phyloP scores from a whole-genome alignment of 2,888 invertebrate species.

The Nomada fabriciana region DNA sequence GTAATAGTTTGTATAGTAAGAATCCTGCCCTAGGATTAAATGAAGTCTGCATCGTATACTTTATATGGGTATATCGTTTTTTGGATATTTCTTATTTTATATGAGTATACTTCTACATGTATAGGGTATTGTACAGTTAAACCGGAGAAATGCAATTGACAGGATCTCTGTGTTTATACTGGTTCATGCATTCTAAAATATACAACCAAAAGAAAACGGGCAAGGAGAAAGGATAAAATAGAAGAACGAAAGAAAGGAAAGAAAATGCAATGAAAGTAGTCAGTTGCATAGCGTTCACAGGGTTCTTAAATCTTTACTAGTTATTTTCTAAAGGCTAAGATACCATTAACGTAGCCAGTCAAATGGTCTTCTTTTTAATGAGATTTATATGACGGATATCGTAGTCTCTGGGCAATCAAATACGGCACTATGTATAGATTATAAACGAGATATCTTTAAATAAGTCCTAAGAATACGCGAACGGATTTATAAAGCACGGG shows the following conservation, averaged over 20 bases:
- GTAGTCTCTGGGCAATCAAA: conserved; percentile 73
- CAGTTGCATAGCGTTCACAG: conserved; percentile 74
- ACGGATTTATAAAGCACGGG: conserved; percentile 50
- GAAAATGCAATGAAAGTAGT: conserved; percentile 65
- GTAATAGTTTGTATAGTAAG: conserved; percentile 80
- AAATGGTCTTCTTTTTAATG: conserved; percentile 71
- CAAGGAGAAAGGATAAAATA: conserved; percentile 1
- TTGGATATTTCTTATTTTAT: conserved; percentile 79
- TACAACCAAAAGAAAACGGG: conserved; percentile 55
- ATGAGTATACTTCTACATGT: conserved; percentile 79
- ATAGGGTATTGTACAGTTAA: conserved; percentile 70
- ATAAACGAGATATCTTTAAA: conserved; percentile 63
- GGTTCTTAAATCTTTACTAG: conserved; percentile 74
- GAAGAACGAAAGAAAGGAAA: conserved; percentile 11
- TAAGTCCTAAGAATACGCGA: conserved; percentile 59
- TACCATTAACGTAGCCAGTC: conserved; percentile 65
- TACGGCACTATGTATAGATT: conserved; percentile 72
- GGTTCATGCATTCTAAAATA: conserved; percentile 63
- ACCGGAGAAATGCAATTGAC: conserved; percentile 62
- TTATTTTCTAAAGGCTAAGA: conserved; percentile 72
- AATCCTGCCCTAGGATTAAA: conserved; percentile 80
- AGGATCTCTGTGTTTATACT: conserved; percentile 63
- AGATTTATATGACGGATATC: conserved; percentile 64
- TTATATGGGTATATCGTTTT: conserved; percentile 79
- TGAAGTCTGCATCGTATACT: conserved; percentile 76